Evolutionary conservation across 2,113 vertebrate species (phyloP), one percentile per base, ranked within the genome.

Genomic region (Clarias macrocephalus): DNA sequence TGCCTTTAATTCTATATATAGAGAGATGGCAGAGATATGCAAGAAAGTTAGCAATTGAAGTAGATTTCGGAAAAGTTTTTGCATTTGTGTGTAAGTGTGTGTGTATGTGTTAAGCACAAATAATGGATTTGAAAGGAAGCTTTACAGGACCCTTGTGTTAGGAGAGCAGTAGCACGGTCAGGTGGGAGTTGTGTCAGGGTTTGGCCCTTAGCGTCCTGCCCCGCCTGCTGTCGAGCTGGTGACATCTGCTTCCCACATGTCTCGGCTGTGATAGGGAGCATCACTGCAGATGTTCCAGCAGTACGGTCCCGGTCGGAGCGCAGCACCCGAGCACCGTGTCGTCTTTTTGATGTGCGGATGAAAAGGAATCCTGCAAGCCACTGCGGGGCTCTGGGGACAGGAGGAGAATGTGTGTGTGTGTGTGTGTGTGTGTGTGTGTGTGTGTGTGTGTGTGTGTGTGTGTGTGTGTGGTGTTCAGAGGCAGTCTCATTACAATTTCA

Each of bases 321-420:
- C 95, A 95, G 95, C 95, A 87, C 96, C 93, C 94, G 92, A 72
- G 82, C 60, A 23, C 76, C 76, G 83, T 57, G 19, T 94, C 94
- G 94, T 95, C 95, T 96, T 85, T 97, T 97, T 97, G 96, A 97
- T 96, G 96, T 97, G 95, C 1, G 95, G 96, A 97, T 97, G 94
- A 96, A 97, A 97, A 96, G 95, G 95, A 96, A 95, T 93, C 88
- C 63, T 95, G 95, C 89, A 63, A 95, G 95, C 95, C 95, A 92
- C 95, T 90, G 93, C 95, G 94, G 95, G 89, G 84, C 85, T 88
- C 86, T 83, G 86, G 86, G 89, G 87, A 85, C 52, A 3, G 37
- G 57, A 21, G 59, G 80, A 62, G 73, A 52, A 56, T 57, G 59
- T 15, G 73, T 57, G 48, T 68, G 80, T 33, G 37, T 83, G 52